Evolutionary conservation across 2,113 vertebrate genomes (phyloP).

Genomic region (Eptatretus burgeri): DNA sequence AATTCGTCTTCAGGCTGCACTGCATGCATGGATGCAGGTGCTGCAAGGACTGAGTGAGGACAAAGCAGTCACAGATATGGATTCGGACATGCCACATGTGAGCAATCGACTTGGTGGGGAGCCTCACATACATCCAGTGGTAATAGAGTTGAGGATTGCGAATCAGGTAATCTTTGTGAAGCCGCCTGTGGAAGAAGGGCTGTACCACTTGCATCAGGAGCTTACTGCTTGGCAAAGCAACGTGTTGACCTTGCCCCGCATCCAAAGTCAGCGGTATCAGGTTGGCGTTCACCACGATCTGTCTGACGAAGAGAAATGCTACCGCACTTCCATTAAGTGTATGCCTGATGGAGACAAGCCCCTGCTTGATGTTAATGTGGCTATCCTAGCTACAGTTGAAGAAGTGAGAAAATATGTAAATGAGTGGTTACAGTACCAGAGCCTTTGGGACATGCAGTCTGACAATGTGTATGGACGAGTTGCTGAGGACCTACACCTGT

Average conservation of each 20-base stretch:
- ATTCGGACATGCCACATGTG: neutral
- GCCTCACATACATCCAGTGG: slow-evolving; percentile 4
- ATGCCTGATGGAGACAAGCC: slow-evolving; percentile 77
- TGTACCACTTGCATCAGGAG: slow-evolving; percentile 1
- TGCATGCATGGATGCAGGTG: slow-evolving; percentile 2
- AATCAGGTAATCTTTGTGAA: slow-evolving; percentile 4
- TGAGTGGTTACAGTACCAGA: slow-evolving; percentile 11
- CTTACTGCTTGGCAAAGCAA: neutral
- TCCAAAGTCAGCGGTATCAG: slow-evolving; percentile 5
- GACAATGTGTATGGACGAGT: slow-evolving; percentile 2
- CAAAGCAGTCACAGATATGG: neutral
- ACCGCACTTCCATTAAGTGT: slow-evolving; percentile 60
- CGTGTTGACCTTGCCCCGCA: neutral
- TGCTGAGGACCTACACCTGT: slow-evolving; percentile 4
- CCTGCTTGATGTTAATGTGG: slow-evolving; percentile 60
- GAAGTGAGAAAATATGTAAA: slow-evolving; percentile 94
- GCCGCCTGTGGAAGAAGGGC: neutral
- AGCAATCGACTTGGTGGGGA: neutral
- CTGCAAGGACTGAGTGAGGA: neutral
- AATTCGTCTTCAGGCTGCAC: slow-evolving; percentile 1
- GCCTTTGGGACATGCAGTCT: slow-evolving; percentile 5
- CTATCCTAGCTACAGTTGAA: slow-evolving; percentile 62
- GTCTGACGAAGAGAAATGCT: slow-evolving; percentile 90
- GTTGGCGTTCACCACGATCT: slow-evolving; percentile 86
- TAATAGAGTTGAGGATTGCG: neutral